Base-by-base conservation (phyloP, 2,888 invertebrate genomes). In the Agriopis leucophaearia region DNA sequence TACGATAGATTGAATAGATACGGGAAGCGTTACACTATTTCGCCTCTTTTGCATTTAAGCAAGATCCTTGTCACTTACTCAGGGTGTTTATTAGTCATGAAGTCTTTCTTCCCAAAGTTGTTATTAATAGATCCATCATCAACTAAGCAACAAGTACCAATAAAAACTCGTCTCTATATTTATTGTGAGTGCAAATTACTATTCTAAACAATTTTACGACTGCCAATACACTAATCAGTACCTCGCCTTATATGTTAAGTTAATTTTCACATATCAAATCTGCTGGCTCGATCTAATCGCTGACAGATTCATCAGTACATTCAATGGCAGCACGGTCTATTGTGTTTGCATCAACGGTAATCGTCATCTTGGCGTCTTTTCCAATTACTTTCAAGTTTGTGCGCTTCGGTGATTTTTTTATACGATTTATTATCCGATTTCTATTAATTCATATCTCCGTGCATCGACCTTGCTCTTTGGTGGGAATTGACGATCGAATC, bases 391-490 rank as follows among this genome's bases (percentile, higher is more conserved):
- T 77, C 69, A 61, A 75, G 70, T 72, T 73, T 75, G 67, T 74
- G 67, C 66, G 69, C 69, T 70, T 54, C 54, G 64, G 71, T 65
- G 73, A 52, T 73, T 73, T 73, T 72, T 74, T 70, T 59, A 69
- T 73, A 64, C 74, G 74, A 74, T 79, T 74, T 71, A 71, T 71
- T 77, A 78, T 80, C 73, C 42, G 75, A 76, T 81, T 79, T 79
- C 77, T 78, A 70, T 66, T 77, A 72, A 72, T 71, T 71, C 38
- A 59, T 69, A 77, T 69, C 71, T 70, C 65, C 65, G 76, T 78
- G 74, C 77, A 78, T 78, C 77, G 75, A 74, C 83, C 83, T 83
- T 83, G 82, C 77, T 80, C 81, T 79, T 83, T 80, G 74, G 76
- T 79, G 76, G 75, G 78, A 79, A 72, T 68, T n/a, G 60, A 70